Conservation (phyloP, 1,140 invertebrate species). For the Delia radicum region DNA sequence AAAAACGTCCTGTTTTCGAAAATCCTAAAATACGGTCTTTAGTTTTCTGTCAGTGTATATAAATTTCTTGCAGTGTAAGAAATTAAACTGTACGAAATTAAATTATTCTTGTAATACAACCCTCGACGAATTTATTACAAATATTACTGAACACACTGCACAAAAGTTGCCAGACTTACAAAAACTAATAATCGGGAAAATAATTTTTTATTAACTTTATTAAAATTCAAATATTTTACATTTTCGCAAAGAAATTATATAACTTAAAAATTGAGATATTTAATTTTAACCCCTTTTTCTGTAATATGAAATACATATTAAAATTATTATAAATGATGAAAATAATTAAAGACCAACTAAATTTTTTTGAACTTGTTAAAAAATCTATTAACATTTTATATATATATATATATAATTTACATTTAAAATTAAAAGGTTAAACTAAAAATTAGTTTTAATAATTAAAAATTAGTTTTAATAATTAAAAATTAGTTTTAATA, state of each 20-base stretch:
- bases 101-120: neutral
- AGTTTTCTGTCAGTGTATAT: no score
- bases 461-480: neutral
- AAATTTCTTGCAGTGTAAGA: no score
- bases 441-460: neutral
- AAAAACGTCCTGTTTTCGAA: no score
- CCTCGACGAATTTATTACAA: neutral
- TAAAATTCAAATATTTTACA: conserved; percentile 2
- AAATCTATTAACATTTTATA: neutral
- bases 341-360: neutral
- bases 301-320: neutral
- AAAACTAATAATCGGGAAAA: neutral
- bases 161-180: neutral
- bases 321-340: neutral
- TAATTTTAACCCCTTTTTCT: neutral
- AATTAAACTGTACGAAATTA: no score
- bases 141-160: neutral
- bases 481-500: neutral
- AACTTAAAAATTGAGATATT: neutral
- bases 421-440: neutral
- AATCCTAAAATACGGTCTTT: no score
- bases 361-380: neutral
- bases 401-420: neutral
- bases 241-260: neutral
- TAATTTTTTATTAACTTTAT: neutral